Percentiles rank a stretch among this genome's conserved stretches.
These are phyloP conservation scores for Periophthalmus modestus DNA, from an alignment of 2,113 vertebrate species.

Conservation along the genomic window DNA sequence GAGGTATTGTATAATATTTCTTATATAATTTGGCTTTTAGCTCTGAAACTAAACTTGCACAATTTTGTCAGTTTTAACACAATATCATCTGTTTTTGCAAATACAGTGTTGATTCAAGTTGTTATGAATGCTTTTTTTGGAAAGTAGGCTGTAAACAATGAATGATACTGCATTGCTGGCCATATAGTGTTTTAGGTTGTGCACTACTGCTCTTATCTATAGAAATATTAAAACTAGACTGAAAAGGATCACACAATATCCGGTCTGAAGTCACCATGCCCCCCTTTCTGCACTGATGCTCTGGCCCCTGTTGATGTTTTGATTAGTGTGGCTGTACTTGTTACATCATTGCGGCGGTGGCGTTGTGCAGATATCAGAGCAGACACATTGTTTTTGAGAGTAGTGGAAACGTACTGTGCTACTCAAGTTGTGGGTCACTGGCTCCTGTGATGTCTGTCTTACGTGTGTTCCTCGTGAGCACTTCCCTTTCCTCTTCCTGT, in stretches of 20 bases:
- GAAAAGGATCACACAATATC: background rate
- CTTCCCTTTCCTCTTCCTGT: constrained; percentile 69
- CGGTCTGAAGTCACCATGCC: background rate
- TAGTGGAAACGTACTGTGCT: constrained; percentile 31
- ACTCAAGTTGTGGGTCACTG: constrained; percentile 9
- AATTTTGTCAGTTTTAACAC: too few relatives aligned
- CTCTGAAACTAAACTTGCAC: too few relatives aligned
- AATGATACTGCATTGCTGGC: too few relatives aligned
- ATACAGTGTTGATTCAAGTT: too few relatives aligned
- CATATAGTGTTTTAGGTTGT: too few relatives aligned
- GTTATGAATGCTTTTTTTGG: background rate
- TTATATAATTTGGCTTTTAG: too few relatives aligned
- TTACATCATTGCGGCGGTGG: background rate
- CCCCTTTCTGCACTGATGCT: background rate
- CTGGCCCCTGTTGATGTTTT: background rate
- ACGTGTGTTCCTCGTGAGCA: constrained; percentile 51
- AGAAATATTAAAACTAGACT: background rate
- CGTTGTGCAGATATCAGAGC: background rate
- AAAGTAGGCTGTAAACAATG: too few relatives aligned
- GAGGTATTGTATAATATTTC: too few relatives aligned
- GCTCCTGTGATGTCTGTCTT: constrained; percentile 44
- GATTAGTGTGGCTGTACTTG: background rate
- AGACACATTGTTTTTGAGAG: constrained; percentile 4
- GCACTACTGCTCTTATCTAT: background rate
- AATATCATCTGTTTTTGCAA: too few relatives aligned